Evolutionary conservation across 2,888 invertebrate species (phyloP).

Genomic region (Scrobipalpa atriplicella): DNA sequence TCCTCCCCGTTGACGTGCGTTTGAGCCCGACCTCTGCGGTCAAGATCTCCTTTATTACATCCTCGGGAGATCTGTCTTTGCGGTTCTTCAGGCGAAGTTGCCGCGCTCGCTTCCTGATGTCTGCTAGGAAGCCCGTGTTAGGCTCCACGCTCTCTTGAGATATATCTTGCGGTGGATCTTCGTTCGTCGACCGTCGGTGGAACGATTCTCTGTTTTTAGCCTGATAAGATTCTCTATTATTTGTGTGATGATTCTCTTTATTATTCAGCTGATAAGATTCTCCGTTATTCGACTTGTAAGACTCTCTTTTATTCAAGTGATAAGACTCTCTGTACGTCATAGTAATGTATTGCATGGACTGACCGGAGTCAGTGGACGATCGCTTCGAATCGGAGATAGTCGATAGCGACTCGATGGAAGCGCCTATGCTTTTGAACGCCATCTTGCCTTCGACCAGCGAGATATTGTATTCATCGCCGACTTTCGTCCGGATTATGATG

Average conservation of each 20-base stretch:
- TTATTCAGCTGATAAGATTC: neutral
- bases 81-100: constrained; percentile 65
- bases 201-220: neutral
- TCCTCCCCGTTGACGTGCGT: constrained; percentile 53
- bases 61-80: constrained; percentile 61
- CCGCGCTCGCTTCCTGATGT: constrained; percentile 68
- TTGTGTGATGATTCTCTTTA: neutral
- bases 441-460: constrained; percentile 64
- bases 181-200: constrained; percentile 22
- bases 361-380: constrained; percentile 59
- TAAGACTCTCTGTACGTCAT: too few species aligned
- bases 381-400: constrained; percentile 60
- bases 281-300: neutral
- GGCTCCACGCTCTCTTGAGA: constrained; percentile 61
- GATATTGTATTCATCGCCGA: constrained; percentile 51
- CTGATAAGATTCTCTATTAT: neutral
- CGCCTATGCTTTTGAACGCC: constrained; percentile 71
- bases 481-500: constrained; percentile 58
- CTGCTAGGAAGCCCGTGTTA: constrained; percentile 70
- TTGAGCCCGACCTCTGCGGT: constrained; percentile 68
- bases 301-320: neutral
- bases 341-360: constrained; percentile 42
- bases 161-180: constrained; percentile 47
- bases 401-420: constrained; percentile 71
- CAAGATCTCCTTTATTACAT: constrained; percentile 71